Conservation (phyloP, 2,113 vertebrate genomes). For the Neogale vison region DNA sequence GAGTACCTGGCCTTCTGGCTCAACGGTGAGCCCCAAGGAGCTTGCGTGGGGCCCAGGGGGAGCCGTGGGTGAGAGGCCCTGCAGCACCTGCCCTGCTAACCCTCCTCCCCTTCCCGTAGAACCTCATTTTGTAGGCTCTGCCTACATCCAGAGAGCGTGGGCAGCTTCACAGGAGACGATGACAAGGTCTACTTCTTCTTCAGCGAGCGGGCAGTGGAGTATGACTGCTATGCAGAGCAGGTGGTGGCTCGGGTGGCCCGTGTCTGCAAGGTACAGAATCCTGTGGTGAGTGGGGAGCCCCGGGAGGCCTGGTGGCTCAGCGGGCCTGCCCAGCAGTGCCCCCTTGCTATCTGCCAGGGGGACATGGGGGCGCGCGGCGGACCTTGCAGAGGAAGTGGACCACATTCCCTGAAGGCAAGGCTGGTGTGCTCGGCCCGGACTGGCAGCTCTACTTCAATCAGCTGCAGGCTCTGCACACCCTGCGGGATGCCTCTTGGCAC, state of each 20-base stretch:
- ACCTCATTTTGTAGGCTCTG: conserved; percentile 95
- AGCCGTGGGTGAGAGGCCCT: accelerated
- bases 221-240: conserved; percentile 93
- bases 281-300: accelerated
- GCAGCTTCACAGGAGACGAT: conserved; percentile 92
- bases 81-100: not conserved
- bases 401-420: conserved; percentile 95
- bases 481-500: conserved; percentile 88
- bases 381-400: conserved; percentile 99
- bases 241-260: conserved; percentile 95
- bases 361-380: conserved; percentile 93
- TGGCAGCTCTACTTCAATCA: conserved; percentile 95
- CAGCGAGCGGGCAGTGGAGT: conserved; percentile 93
- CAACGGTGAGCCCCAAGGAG: conserved; percentile 86
- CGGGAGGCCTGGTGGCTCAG: not conserved
- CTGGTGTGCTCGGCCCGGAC: conserved; percentile 90
- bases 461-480: conserved; percentile 90
- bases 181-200: conserved; percentile 99
- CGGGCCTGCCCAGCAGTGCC: not conserved
- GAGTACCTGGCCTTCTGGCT: conserved; percentile 95
- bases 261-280: conserved; percentile 92
- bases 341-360: conserved; percentile 82
- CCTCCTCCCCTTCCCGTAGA: conserved; percentile 81
- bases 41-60: accelerated
- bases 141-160: conserved; percentile 91